These are phyloP conservation scores for Australoheros scitulus DNA, from an alignment of 2,113 vertebrate species.

Conservation along the genomic window DNA sequence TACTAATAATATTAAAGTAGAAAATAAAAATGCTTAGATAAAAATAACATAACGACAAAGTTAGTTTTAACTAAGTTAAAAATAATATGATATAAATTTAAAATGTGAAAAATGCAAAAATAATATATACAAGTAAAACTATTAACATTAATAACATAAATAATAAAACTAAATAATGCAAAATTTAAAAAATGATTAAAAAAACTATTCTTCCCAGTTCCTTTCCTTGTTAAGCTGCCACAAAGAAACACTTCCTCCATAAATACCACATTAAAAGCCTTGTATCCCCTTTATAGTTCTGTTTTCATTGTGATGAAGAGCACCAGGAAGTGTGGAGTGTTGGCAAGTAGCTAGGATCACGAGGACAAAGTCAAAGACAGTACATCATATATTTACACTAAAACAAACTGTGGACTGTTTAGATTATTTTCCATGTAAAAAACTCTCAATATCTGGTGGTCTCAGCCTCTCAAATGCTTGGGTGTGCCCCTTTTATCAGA, in stretches of 20 bases:
- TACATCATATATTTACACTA: not conserved
- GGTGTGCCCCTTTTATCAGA: not conserved
- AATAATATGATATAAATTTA: no score
- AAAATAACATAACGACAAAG: no score
- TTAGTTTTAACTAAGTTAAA: no score
- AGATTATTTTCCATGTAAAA: not conserved
- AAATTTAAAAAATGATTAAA: no score
- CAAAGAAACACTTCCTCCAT: not conserved
- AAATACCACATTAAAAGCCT: not conserved
- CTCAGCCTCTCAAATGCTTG: not conserved
- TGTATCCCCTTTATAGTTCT: not conserved
- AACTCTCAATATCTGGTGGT: not conserved
- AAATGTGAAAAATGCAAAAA: no score
- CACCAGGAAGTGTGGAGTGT: not conserved
- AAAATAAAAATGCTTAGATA: no score
- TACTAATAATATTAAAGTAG: no score
- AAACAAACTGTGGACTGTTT: not conserved
- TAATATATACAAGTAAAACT: no score
- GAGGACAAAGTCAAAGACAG: no score
- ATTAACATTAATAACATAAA: no score
- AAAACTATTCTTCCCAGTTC: not conserved
- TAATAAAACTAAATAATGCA: no score
- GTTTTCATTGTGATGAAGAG: not conserved
- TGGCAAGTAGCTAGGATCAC: not conserved
- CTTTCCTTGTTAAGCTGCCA: not conserved